A percentile compares a stretch with the other conserved stretches of the same genome.
phyloP scores from a whole-genome alignment of 2,113 vertebrate genomes.

The Gopherus flavomarginatus region DNA sequence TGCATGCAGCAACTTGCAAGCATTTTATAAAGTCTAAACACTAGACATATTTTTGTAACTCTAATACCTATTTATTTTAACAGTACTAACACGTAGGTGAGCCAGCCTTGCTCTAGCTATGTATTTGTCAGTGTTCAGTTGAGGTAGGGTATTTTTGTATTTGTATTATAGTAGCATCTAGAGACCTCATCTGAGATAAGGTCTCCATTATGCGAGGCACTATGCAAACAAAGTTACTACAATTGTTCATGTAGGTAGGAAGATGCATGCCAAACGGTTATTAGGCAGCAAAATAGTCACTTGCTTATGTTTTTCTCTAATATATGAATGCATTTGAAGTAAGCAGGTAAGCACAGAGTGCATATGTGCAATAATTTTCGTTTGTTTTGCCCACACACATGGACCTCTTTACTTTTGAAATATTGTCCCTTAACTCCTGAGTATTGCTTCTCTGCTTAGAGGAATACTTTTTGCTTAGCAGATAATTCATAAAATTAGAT shows the following conservation, averaged over 20 bases:
- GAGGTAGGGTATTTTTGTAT: background rate
- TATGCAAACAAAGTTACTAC: background rate
- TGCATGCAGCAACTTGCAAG: background rate
- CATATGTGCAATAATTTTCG: background rate
- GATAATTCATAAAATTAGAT: background rate
- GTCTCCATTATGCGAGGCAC: background rate
- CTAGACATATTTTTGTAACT: background rate
- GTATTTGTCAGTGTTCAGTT: background rate
- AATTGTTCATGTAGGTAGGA: background rate
- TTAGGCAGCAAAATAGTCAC: background rate
- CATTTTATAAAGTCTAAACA: background rate
- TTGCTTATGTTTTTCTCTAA: background rate
- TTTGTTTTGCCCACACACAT: background rate
- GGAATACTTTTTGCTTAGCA: background rate
- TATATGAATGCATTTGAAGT: background rate
- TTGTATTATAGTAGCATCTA: background rate
- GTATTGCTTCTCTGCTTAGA: background rate
- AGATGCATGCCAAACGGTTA: rapidly evolving
- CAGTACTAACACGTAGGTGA: background rate
- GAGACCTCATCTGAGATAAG: background rate
- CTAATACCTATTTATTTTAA: background rate
- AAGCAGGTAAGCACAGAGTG: background rate
- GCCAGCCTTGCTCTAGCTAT: background rate
- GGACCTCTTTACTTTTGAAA: background rate
- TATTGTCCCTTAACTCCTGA: background rate